Evolutionary conservation across 2,113 vertebrate genomes (phyloP).

Genomic region (Chaetops frenatus): DNA sequence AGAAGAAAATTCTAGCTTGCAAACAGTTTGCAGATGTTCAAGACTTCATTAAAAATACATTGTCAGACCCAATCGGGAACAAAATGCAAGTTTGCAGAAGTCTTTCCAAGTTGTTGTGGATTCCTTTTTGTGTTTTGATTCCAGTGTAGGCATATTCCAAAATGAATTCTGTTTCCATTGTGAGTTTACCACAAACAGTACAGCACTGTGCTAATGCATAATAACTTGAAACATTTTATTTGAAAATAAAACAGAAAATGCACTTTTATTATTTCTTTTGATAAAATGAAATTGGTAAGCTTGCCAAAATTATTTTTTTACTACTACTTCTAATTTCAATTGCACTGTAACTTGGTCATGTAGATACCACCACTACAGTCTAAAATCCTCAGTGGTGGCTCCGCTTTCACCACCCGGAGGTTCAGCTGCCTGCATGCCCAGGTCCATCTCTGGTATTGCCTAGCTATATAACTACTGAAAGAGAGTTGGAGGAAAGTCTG

Average conservation of each 20-base stretch:
- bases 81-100: slow-evolving; percentile 41
- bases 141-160: neutral
- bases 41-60: slow-evolving; percentile 32
- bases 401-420: neutral
- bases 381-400: neutral
- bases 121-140: neutral
- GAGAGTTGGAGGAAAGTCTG: neutral
- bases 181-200: neutral
- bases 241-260: neutral
- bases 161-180: neutral
- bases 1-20: slow-evolving; percentile 39
- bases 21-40: slow-evolving; percentile 53
- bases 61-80: neutral
- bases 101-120: neutral
- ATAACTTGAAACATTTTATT: neutral
- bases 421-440: neutral
- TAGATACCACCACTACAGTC: neutral
- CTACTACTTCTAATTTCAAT: neutral
- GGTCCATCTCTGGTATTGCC: neutral
- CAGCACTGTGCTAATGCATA: neutral
- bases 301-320: neutral
- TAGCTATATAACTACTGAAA: neutral
- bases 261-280: neutral
- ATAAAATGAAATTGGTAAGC: neutral
- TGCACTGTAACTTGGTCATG: neutral